phyloP scores from a whole-genome alignment of 2,888 invertebrate genomes.

The Meloe dianella region DNA sequence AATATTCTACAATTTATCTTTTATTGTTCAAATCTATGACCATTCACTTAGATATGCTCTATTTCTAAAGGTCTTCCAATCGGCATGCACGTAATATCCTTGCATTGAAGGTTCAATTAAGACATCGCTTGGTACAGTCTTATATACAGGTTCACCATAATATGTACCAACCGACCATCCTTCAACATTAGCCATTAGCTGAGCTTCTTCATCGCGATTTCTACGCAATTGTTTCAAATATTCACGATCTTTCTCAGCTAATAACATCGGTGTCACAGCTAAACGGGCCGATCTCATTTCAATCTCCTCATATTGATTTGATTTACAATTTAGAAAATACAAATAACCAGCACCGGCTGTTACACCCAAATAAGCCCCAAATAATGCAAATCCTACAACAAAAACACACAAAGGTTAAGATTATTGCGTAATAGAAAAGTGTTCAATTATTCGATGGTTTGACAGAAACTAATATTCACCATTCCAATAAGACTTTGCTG shows the following conservation, averaged over 20 bases:
- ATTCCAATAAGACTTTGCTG: constrained; percentile 73
- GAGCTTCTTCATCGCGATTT: constrained; percentile 83
- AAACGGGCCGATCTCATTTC: constrained; percentile 80
- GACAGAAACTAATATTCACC: constrained; percentile 59
- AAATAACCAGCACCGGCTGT: constrained; percentile 66
- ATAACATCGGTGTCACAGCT: constrained; percentile 76
- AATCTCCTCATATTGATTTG: constrained; percentile 64
- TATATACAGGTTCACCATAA: constrained; percentile 83
- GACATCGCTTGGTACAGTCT: constrained; percentile 69
- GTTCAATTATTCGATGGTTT: not conserved
- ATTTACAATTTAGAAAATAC: constrained; percentile 65
- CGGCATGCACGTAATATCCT: constrained; percentile 76
- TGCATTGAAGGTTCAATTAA: constrained; percentile 68
- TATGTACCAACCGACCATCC: constrained; percentile 92
- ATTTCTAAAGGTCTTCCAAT: constrained; percentile 61
- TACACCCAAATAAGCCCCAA: constrained; percentile 66
- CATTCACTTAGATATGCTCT: constrained; percentile 64
- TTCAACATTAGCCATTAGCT: constrained; percentile 88
- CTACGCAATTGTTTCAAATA: constrained; percentile 79
- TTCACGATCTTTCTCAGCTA: constrained; percentile 85
- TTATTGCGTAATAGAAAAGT: constrained; percentile 27
- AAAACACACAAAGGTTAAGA: constrained; percentile 8
- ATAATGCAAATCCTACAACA: constrained; percentile 66
- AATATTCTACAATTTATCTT: constrained; percentile 1
- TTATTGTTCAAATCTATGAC: constrained; percentile 58